Evolutionary conservation across 2,797 vertebrate species (phyloP), one percentile per base, ranked within the genome.

Genomic region (Sebastes elongatus): DNA sequence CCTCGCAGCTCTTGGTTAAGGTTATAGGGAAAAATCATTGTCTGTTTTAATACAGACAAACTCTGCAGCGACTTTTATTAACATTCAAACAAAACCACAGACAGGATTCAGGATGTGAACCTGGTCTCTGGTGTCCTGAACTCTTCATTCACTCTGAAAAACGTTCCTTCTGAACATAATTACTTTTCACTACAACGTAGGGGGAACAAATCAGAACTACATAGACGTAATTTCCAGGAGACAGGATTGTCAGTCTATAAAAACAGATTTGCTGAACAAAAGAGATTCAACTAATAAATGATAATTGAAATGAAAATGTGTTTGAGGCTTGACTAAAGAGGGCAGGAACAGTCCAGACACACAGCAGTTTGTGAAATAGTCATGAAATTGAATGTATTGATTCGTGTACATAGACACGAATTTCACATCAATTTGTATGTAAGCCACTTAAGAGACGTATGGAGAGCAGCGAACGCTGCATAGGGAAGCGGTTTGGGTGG

Each of bases 341-440:
- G 20, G 49, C 20, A 52, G 18, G 20, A 46, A 0, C 16, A 46
- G 16, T 46, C 42, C 42, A 46, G 16, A 0, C 3, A 0, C 42
- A 7, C 42, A 46, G 16, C 16, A 46, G 42, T 46, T 46, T 46
- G 42, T 46, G 42, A 46, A 46, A 46, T 46, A 46, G 42, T 18
- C 14, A 18, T 46, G 42, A 46, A 46, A 46, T 46, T 18, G 14
- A 7, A 46, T 46, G 42, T 7, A 46, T 46, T 46, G 42, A 46
- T 46, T 46, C 0, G 42, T 46, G 42, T 18, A 2, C 14, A 46
- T 46, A 46, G 42, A 46, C 42, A 46, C 16, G 6, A 46, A 46
- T 46, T 46, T 46, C 42, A 46, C 42, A 46, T 46, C 16, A 18
- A 46, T 46, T 46, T 46, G 16, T 46, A 46, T 46, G 16, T 18